Percentiles rank a stretch among this genome's conserved stretches.
These are phyloP conservation scores for Chymomyza procnemis DNA, from an alignment of 2,888 invertebrate species.

Conservation along the genomic window DNA sequence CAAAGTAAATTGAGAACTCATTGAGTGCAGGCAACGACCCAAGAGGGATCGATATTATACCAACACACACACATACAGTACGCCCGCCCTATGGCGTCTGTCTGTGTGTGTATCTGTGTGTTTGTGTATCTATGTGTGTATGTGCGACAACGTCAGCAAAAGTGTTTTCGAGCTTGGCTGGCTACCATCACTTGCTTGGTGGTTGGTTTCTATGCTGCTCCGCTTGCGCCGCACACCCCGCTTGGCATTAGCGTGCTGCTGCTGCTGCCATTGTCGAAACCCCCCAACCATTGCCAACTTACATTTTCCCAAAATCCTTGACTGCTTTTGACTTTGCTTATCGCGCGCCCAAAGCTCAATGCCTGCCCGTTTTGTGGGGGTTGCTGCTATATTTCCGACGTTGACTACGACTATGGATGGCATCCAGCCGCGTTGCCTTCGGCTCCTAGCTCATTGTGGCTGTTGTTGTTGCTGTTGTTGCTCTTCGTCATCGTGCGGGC, in stretches of 20 bases:
- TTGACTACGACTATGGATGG: constrained; percentile 2
- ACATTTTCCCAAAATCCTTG: constrained; percentile 60
- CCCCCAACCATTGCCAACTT: neutral
- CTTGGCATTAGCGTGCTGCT: neutral
- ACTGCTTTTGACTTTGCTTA: constrained; percentile 67
- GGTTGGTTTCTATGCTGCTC: constrained; percentile 19
- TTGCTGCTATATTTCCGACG: constrained; percentile 30
- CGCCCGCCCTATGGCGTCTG: constrained; percentile 4
- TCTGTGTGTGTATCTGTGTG: constrained; percentile 21
- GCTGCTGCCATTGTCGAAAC: neutral
- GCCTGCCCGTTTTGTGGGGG: constrained; percentile 50
- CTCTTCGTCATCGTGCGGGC: constrained; percentile 21
- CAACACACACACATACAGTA: constrained; percentile 28
- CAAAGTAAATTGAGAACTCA: constrained; percentile 67
- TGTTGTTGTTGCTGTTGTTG: constrained; percentile 27
- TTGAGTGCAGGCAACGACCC: constrained; percentile 71
- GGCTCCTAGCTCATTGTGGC: constrained; percentile 1
- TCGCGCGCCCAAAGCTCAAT: constrained; percentile 39
- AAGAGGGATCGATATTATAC: constrained; percentile 71
- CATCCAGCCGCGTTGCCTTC: constrained; percentile 31
- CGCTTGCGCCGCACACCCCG: constrained; percentile 12
- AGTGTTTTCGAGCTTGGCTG: constrained; percentile 56
- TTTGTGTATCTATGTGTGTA: constrained; percentile 14
- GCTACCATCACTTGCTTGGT: constrained; percentile 45
- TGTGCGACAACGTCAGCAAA: constrained; percentile 58